These are phyloP conservation scores for Aphaenogaster floridana DNA, from an alignment of 1,140 invertebrate genomes.

Conservation along the genomic window DNA sequence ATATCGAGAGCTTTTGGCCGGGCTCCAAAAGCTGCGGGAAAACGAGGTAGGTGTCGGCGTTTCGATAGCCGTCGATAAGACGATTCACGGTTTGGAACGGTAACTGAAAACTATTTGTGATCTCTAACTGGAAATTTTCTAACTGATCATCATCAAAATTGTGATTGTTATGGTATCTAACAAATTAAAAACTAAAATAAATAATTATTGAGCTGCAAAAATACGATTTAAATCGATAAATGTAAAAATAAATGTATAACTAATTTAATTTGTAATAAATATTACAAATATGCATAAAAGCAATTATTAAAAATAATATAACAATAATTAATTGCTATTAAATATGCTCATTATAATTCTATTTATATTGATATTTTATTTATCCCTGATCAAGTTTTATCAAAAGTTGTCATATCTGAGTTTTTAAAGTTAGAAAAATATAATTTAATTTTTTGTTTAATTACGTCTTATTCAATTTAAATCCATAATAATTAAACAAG, in stretches of 20 bases:
- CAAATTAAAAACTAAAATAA: conserved; percentile 1
- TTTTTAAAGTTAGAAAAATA: too few species aligned
- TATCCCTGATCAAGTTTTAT: too few species aligned
- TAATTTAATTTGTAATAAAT: background rate
- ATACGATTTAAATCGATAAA: background rate
- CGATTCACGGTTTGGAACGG: conserved; percentile 1
- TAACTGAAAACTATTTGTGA: background rate
- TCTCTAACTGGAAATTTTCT: background rate
- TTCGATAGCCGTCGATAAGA: conserved; percentile 40
- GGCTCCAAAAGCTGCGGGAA: conserved; percentile 35
- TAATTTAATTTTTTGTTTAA: too few species aligned
- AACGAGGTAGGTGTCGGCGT: background rate
- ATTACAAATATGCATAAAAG: background rate
- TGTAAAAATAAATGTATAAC: background rate
- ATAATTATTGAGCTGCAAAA: background rate
- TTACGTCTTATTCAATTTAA: too few species aligned
- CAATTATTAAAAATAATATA: background rate
- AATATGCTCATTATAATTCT: background rate
- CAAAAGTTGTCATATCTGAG: too few species aligned
- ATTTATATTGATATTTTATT: background rate
- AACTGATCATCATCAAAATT: background rate
- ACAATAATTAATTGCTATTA: background rate
- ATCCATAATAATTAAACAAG: too few species aligned
- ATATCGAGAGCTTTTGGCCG: conserved; percentile 44
- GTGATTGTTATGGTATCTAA: background rate